Evolutionary conservation across 2,888 invertebrate genomes (phyloP).

Genomic region (Patella depressa): DNA sequence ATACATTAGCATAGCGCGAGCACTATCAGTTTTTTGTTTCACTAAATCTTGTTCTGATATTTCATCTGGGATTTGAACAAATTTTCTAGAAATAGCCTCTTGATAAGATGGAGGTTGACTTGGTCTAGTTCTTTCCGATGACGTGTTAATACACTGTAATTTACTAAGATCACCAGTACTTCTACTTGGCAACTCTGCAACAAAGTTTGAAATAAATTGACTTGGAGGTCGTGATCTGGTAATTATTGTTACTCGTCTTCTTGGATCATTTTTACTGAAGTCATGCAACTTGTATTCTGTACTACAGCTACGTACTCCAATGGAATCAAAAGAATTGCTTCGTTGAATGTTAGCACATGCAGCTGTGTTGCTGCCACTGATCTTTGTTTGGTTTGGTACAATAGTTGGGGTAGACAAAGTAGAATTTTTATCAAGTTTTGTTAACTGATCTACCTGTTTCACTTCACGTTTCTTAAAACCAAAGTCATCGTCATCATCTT

Average conservation of each 20-base stretch:
- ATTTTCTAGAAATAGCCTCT: slow-evolving; percentile 60
- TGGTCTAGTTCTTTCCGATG: slow-evolving; percentile 43
- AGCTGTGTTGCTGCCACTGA: too few relatives aligned
- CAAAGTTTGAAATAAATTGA: too few relatives aligned
- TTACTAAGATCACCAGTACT: too few relatives aligned
- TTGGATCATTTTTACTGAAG: slow-evolving; percentile 20
- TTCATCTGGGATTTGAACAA: slow-evolving; percentile 46
- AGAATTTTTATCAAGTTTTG: background rate
- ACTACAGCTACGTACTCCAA: too few relatives aligned
- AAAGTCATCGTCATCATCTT: slow-evolving; percentile 21
- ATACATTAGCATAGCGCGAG: slow-evolving; percentile 60
- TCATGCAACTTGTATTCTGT: too few relatives aligned
- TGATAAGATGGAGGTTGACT: slow-evolving; percentile 62
- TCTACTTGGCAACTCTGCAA: too few relatives aligned
- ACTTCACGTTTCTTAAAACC: background rate
- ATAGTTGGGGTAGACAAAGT: background rate
- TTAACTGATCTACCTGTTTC: background rate
- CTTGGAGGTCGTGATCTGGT: too few relatives aligned
- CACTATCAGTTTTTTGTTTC: slow-evolving; percentile 55
- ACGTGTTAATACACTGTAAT: background rate
- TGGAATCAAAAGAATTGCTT: background rate
- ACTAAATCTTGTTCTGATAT: slow-evolving; percentile 44
- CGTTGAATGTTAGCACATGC: background rate
- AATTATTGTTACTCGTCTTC: slow-evolving; percentile 18
- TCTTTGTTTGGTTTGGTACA: background rate